Conservation (phyloP, 2,113 vertebrate genomes). For the Lagenorhynchus albirostris region DNA sequence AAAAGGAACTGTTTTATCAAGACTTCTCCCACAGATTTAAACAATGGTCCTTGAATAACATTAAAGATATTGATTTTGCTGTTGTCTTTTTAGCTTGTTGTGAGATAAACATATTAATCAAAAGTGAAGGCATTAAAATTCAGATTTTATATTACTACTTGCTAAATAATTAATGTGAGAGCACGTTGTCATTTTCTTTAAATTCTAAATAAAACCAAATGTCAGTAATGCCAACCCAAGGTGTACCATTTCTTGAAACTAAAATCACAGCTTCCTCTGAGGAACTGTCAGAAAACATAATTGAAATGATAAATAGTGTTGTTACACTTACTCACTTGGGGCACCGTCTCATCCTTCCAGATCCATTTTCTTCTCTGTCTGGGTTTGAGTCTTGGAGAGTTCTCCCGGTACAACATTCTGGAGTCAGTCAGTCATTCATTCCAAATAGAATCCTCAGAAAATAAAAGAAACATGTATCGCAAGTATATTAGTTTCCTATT, state of each 20-base stretch:
- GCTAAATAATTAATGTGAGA: neutral
- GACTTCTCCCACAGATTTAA: slow-evolving; percentile 56
- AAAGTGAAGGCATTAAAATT: slow-evolving; percentile 17
- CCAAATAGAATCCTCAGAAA: neutral
- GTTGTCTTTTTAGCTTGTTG: neutral
- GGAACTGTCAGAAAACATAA: neutral
- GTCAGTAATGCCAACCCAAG: neutral
- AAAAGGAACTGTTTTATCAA: slow-evolving; percentile 64
- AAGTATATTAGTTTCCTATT: neutral
- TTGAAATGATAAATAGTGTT: neutral
- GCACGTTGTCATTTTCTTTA: neutral
- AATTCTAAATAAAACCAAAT: slow-evolving; percentile 24
- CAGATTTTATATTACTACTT: neutral
- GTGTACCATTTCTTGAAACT: neutral
- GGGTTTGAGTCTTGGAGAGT: neutral
- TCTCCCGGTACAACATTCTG: neutral
- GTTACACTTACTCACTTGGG: neutral
- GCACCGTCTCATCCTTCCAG: neutral
- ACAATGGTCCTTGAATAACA: slow-evolving; percentile 34
- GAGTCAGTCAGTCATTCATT: neutral
- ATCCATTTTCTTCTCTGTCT: neutral
- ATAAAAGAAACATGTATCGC: neutral
- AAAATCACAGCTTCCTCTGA: neutral
- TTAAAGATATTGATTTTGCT: slow-evolving; percentile 24
- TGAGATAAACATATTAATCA: slow-evolving; percentile 30